phyloP scores from a whole-genome alignment of 2,888 invertebrate genomes.

The Ischnus inquisitorius region DNA sequence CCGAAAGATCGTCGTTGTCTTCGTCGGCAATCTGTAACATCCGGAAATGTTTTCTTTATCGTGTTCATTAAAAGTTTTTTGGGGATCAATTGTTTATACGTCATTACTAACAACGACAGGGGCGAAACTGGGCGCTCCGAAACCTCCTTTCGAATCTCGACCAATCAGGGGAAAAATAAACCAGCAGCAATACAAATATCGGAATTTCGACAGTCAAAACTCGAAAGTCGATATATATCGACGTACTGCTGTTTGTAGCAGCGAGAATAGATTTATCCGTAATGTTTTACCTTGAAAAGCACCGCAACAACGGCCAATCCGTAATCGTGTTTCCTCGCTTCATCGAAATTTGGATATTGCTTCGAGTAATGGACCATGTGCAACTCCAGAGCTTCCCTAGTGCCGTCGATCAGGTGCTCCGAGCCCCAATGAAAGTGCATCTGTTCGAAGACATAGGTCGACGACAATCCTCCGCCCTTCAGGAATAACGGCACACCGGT shows the following conservation, averaged over 20 bases:
- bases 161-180: too few relatives aligned
- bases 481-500: constrained; percentile 77
- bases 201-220: too few relatives aligned
- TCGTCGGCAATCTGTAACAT: constrained; percentile 74
- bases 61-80: not conserved
- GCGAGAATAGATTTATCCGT: constrained; percentile 14
- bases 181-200: too few relatives aligned
- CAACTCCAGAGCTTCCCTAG: constrained; percentile 88
- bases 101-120: too few relatives aligned
- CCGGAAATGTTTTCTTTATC: not conserved
- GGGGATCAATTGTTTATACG: constrained; percentile 17
- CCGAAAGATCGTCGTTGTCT: constrained; percentile 75
- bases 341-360: constrained; percentile 85
- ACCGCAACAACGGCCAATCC: constrained; percentile 89
- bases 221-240: too few relatives aligned
- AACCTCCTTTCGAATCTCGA: too few relatives aligned
- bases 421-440: constrained; percentile 95
- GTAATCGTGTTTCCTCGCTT: constrained; percentile 86
- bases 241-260: too few relatives aligned
- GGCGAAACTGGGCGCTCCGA: too few relatives aligned
- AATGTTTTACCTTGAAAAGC: constrained; percentile 87
- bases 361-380: constrained; percentile 90
- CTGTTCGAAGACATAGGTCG: constrained; percentile 89
- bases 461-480: constrained; percentile 88
- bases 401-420: constrained; percentile 91